These are phyloP conservation scores for Lepidocyrtoides sp. DNA, from an alignment of 2,888 invertebrate species.

Conservation along the genomic window DNA sequence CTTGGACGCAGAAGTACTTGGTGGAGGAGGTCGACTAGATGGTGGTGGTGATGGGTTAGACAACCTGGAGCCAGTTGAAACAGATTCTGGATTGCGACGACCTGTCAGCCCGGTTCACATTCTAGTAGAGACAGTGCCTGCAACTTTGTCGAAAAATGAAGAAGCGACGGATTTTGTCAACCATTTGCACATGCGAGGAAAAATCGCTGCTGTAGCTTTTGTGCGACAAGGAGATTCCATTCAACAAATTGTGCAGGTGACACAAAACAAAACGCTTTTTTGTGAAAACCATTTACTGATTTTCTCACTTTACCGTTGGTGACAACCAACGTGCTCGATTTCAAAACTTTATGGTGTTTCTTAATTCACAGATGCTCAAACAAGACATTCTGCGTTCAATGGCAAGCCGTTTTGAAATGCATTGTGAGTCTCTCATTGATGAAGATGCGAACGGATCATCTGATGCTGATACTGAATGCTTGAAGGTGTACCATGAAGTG, in stretches of 20 bases:
- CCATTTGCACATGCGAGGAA: conserved; percentile 84
- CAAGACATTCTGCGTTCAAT: conserved; percentile 95
- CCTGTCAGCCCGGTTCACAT: conserved; percentile 82
- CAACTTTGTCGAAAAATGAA: conserved; percentile 56
- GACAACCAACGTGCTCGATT: too few species aligned
- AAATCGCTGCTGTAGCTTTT: conserved; percentile 83
- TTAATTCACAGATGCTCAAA: conserved; percentile 89
- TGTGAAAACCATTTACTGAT: too few species aligned
- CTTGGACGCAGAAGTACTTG: conserved; percentile 64
- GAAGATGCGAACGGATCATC: conserved; percentile 88
- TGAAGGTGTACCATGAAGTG: conserved; percentile 90
- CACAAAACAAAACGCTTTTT: not conserved
- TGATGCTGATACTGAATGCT: conserved; percentile 74
- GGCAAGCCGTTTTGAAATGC: conserved; percentile 95
- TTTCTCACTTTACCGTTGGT: too few species aligned
- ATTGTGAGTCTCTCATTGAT: conserved; percentile 96
- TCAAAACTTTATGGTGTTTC: conserved; percentile 37
- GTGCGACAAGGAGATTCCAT: conserved; percentile 78
- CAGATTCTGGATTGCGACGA: conserved; percentile 42
- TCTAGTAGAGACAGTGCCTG: conserved; percentile 83
- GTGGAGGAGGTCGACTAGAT: not conserved
- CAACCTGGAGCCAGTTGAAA: too few species aligned
- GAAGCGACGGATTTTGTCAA: conserved; percentile 82
- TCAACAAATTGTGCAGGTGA: conserved; percentile 72
- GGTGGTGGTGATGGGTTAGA: too few species aligned